Percentiles rank a stretch among this genome's conserved stretches.
Evolutionary conservation across 1,140 invertebrate genomes (phyloP).

Genomic region (Listronotus oregonensis): DNA sequence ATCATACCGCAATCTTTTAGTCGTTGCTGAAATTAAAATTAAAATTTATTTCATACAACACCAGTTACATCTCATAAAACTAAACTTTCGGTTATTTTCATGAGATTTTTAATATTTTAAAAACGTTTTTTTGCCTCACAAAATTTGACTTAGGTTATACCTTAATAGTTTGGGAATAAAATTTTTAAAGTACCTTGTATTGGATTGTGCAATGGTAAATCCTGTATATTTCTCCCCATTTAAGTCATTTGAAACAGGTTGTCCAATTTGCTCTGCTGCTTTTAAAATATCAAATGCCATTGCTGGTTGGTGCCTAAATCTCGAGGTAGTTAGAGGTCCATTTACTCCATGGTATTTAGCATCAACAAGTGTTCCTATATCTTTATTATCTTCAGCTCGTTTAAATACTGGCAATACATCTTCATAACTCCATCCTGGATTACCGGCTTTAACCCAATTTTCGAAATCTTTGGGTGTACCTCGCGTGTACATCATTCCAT

Average conservation of each 20-base stretch:
- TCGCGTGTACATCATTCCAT: slow-evolving; percentile 76
- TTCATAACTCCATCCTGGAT: slow-evolving; percentile 51
- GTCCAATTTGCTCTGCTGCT: slow-evolving; percentile 64
- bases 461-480: slow-evolving; percentile 74
- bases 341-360: slow-evolving; percentile 55
- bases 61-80: too few relatives aligned
- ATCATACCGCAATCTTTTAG: too few relatives aligned
- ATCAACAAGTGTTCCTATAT: slow-evolving; percentile 58
- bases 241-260: slow-evolving; percentile 62
- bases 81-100: too few relatives aligned
- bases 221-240: slow-evolving; percentile 60
- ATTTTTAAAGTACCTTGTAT: slow-evolving; percentile 51
- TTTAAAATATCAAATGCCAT: slow-evolving; percentile 63
- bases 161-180: too few relatives aligned
- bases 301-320: slow-evolving; percentile 61
- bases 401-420: slow-evolving; percentile 64
- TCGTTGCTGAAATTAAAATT: too few relatives aligned
- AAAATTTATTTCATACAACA: too few relatives aligned
- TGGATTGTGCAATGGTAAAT: slow-evolving; percentile 54
- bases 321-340: slow-evolving; percentile 58
- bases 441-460: slow-evolving; percentile 63
- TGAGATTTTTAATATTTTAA: too few relatives aligned
- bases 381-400: slow-evolving; percentile 60
- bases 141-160: too few relatives aligned
- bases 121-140: too few relatives aligned